Conservation (phyloP, 1,140 invertebrate genomes). For the Nautilus pompilius region DNA sequence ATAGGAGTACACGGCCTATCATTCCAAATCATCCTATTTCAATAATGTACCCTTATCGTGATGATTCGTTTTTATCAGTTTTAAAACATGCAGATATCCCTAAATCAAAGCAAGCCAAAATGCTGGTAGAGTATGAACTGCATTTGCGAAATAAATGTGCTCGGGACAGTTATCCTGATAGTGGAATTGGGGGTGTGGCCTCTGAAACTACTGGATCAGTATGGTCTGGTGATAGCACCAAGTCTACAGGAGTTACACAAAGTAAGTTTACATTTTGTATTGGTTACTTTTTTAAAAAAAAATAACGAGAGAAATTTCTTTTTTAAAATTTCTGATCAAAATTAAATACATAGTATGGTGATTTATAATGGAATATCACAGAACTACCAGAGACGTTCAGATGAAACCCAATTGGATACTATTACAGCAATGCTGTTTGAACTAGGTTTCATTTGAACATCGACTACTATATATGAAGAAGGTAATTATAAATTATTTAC, state of each 20-base stretch:
- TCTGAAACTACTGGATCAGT: conserved; percentile 28
- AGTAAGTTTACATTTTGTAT: conserved; percentile 13
- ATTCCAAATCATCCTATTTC: background rate
- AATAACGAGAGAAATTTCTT: too few relatives aligned
- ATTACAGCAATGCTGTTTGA: too few relatives aligned
- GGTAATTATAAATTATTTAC: too few relatives aligned
- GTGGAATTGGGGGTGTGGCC: conserved; percentile 43
- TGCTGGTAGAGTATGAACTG: conserved; percentile 85
- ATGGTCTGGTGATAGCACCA: conserved; percentile 30
- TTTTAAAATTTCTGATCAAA: too few relatives aligned
- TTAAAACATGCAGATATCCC: conserved; percentile 4
- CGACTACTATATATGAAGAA: too few relatives aligned
- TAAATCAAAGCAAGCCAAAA: conserved; percentile 21
- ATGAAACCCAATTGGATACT: too few relatives aligned
- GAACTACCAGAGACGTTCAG: too few relatives aligned
- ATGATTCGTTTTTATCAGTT: background rate
- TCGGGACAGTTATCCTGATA: conserved; percentile 63
- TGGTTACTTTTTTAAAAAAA: background rate
- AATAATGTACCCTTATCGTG: background rate
- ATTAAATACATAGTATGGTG: too few relatives aligned
- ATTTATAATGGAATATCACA: too few relatives aligned
- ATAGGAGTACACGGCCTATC: background rate
- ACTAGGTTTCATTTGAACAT: too few relatives aligned
- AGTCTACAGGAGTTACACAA: conserved; percentile 13
- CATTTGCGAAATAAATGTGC: conserved; percentile 88